Conservation (phyloP, 2,888 invertebrate species). For the Blastobasis adustella region DNA sequence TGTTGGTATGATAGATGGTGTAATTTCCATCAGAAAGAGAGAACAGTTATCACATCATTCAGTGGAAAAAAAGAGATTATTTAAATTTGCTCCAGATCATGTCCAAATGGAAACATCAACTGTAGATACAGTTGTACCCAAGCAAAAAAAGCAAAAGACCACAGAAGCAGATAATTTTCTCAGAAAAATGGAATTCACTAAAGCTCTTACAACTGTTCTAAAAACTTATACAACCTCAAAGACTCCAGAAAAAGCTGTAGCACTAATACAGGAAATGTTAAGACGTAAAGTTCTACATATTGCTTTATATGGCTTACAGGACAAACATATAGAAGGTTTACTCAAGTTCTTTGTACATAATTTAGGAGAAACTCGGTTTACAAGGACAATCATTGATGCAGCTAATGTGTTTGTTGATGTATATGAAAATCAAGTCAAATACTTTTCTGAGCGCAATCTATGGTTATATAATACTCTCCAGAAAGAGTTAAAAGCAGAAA, state of each 20-base stretch:
- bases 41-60: constrained; percentile 71
- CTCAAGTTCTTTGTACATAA: constrained; percentile 84
- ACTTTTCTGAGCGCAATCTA: constrained; percentile 77
- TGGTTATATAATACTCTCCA: constrained; percentile 76
- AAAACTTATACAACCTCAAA: constrained; percentile 73
- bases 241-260: constrained; percentile 84
- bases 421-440: constrained; percentile 78
- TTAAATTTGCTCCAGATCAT: constrained; percentile 73
- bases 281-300: constrained; percentile 84
- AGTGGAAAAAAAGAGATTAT: constrained; percentile 46
- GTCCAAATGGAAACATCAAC: constrained; percentile 18
- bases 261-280: constrained; percentile 90
- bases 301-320: constrained; percentile 83
- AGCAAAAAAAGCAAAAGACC: constrained; percentile 48
- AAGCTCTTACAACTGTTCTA: constrained; percentile 85
- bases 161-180: constrained; percentile 81
- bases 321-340: constrained; percentile 78
- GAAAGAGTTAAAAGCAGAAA: constrained; percentile 79
- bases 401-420: constrained; percentile 84
- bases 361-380: constrained; percentile 84
- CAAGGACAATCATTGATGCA: constrained; percentile 83
- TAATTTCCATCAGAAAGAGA: constrained; percentile 89
- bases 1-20: constrained; percentile 94
- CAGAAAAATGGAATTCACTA: constrained; percentile 86
- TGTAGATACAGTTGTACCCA: constrained; percentile 71